Base-by-base conservation (phyloP, 2,888 invertebrate genomes). In the Chrysolina oricalcia region DNA sequence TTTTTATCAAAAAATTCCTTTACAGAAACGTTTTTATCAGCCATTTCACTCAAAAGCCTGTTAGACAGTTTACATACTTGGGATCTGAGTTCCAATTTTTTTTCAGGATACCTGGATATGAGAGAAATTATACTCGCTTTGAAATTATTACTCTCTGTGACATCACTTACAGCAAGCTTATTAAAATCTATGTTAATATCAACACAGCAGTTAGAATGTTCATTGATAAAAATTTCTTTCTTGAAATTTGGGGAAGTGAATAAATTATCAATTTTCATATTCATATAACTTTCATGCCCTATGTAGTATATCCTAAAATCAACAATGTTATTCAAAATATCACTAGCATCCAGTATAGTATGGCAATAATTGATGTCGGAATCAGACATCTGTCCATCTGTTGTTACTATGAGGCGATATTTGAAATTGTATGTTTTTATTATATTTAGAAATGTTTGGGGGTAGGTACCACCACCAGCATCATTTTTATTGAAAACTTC, bases 251-350 rank as follows among this genome's bases (percentile, higher is more conserved):
- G 19, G 13, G 50, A 19, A 8, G 50, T 68, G 40, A 68, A 68
- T 19, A 68, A 40, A 13, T 50, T 53, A 53, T 53, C 53, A 10
- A 68, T 68, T 21, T 19, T 68, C 68, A 68, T 35, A 13, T 68
- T 68, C 68, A 68, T 68, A 1, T 13, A 2, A 13, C 17, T n/a
- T 53, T 48, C 48, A 2, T 0, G 0, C 15, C 68, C 68, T 17
- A 68, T 68, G 21, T 53, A 68, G 13, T 53, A 53, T 40, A 68
- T 68, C 17, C 27, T 68, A 53, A 68, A 68, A 17, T 40, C 13
- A 3, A 19, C 21, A 10, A 68, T 68, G 9, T 19, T 68, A 19
- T 11, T 13, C 19, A 68, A 40, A 13, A 68, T 19, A 53, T 53
- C 8, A 19, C 40, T 48, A 0, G 17, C 13, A 11, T 11, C 35